Base-by-base conservation (phyloP, 35 echinoderm and acorn worm species). In the Heliocidaris erythrogramma region DNA sequence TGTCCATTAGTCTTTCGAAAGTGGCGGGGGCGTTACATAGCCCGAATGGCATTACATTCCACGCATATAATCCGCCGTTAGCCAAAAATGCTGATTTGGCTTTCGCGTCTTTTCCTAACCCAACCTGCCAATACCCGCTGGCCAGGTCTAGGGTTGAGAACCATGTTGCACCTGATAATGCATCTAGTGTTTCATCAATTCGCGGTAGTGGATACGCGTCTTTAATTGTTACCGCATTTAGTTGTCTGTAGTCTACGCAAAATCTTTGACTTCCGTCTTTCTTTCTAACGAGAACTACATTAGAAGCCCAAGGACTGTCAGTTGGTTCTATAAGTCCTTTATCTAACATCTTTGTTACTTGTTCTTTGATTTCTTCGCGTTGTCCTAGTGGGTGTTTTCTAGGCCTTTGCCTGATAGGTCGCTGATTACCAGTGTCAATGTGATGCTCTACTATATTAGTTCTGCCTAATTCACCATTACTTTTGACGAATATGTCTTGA, bases 71-170 rank as follows among this genome's bases (percentile, higher is more conserved):
- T 47, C 95, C 96, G 0, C 24, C 49, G 48, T 30, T 18, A 13
- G 85, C 47, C 16, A 85, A 30, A n/a, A 97, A 97, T 10, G 96
- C 93, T 13, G 96, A 94, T 35, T 95, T 97, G 6, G 18, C 69
- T 30, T 49, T 85, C 7, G 96, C 90, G 8, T 90, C 90, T 10
- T 31, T 49, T 32, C 96, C 93, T 85, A 97, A 18, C 9, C 52
- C 95, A 27, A 97, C 94, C 93, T 97, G 97, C 97, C 97, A 97
- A 93, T 97, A 97, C 2, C 97, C 95, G 30, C 89, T 93, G 27
- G 84, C 85, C 16, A 97, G 69, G 78, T 96, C 97, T 30, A 97
- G 92, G 7, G 93, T 97, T 13, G 95, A 94, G 52, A 96, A 97
- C 95, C 78, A 96, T 50, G 84, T 94, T 50, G 95, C 31, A 2